Evolutionary conservation across 35 echinoderm and acorn worm genomes (phyloP).

Genomic region (Eucidaris tribuloides): DNA sequence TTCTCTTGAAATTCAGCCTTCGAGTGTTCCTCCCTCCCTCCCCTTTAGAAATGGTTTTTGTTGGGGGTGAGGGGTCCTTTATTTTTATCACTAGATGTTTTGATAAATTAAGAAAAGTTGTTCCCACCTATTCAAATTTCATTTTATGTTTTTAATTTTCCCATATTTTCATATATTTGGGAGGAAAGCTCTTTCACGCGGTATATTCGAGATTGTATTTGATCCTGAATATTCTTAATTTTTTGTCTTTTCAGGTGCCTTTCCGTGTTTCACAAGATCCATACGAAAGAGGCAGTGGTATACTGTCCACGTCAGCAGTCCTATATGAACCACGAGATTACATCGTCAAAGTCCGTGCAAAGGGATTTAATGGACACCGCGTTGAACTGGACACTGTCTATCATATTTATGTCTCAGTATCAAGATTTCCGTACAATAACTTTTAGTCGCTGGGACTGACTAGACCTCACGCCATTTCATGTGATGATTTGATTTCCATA

Average conservation of each 20-base stretch:
- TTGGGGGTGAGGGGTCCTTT: no score
- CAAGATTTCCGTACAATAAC: background rate
- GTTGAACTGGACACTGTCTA: slow-evolving; percentile 21
- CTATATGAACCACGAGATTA: slow-evolving; percentile 18
- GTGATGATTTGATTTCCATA: no score
- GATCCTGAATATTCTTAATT: background rate
- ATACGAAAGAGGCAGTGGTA: background rate
- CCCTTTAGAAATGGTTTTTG: no score
- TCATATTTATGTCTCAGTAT: slow-evolving; percentile 7
- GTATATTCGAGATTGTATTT: background rate
- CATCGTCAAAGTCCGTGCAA: slow-evolving; percentile 44
- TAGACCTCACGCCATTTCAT: no score
- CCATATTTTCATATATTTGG: background rate
- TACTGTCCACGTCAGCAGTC: slow-evolving; percentile 11
- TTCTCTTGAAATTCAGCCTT: no score
- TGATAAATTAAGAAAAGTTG: background rate
- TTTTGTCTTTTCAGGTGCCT: slow-evolving; percentile 40
- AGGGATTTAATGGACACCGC: background rate
- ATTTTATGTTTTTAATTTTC: background rate
- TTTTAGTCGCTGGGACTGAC: no score
- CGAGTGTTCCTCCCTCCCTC: no score
- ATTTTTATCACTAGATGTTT: background rate
- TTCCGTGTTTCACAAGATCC: slow-evolving; percentile 24
- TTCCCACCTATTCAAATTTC: background rate
- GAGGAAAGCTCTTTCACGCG: background rate